A percentile compares a stretch with the other conserved stretches of the same genome.
phyloP scores from a whole-genome alignment of 2,113 vertebrate species.

The Anguilla rostrata region DNA sequence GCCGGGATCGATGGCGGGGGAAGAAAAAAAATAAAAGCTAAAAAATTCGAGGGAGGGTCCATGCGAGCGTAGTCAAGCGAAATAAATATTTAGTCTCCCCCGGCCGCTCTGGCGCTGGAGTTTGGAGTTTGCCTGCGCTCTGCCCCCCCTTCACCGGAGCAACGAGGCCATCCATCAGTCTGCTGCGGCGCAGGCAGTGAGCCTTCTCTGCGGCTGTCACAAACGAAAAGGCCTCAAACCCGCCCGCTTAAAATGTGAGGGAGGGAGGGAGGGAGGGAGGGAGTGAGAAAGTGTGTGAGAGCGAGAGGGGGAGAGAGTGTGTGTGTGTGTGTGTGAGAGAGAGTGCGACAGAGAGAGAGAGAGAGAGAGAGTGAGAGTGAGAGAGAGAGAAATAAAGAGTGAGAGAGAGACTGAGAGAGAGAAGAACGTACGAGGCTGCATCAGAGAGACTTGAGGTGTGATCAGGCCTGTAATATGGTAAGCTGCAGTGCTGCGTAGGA shows the following conservation, averaged over 20 bases:
- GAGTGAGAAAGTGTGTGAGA: too few species aligned
- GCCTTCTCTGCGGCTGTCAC: not conserved
- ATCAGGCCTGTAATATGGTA: too few species aligned
- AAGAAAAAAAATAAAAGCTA: too few species aligned
- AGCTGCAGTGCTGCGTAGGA: too few species aligned
- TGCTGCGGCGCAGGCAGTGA: not conserved
- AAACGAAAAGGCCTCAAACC: not conserved
- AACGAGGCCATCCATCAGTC: constrained; percentile 7
- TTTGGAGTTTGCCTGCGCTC: not conserved
- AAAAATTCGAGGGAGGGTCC: not conserved
- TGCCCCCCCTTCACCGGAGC: constrained; percentile 5
- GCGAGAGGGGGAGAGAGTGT: too few species aligned
- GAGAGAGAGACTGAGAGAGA: too few species aligned
- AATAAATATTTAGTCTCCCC: constrained; percentile 45
- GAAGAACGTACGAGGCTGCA: too few species aligned
- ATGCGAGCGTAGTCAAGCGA: constrained; percentile 12
- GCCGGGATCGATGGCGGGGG: constrained; percentile 8
- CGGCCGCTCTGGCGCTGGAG: not conserved
- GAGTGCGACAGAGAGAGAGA: too few species aligned
- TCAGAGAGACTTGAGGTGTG: too few species aligned
- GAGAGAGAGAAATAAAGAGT: too few species aligned
- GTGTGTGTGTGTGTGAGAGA: too few species aligned
- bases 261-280: not conserved
- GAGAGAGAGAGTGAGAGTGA: too few species aligned
- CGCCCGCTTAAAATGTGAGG: not conserved